Conservation (phyloP, 2,888 invertebrate species). For the Celastrina argiolus region DNA sequence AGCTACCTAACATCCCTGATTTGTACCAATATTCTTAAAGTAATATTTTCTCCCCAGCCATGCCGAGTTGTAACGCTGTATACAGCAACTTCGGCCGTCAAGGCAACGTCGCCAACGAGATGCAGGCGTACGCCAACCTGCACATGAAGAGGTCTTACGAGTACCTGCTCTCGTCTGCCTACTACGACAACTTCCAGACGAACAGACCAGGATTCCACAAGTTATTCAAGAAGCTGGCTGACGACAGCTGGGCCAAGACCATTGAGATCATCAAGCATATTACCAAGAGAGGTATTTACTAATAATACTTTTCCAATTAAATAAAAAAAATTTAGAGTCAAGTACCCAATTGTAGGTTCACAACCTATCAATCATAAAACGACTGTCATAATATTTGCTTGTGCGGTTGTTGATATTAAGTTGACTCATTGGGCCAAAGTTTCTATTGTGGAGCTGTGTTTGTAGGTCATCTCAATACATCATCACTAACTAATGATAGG, state of each 20-base stretch:
- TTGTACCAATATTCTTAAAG: no score
- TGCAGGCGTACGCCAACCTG: conserved; percentile 78
- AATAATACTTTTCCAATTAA: neutral
- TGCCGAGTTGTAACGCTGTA: conserved; percentile 80
- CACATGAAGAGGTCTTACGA: conserved; percentile 86
- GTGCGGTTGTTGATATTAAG: neutral
- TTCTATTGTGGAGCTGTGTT: neutral
- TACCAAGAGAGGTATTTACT: conserved; percentile 82
- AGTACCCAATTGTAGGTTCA: no score
- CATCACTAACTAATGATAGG: neutral
- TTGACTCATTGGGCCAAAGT: neutral
- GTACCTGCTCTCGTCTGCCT: conserved; percentile 84
- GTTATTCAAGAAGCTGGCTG: conserved; percentile 84
- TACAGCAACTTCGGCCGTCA: conserved; percentile 79
- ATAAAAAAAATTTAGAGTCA: no score
- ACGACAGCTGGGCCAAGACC: conserved; percentile 84
- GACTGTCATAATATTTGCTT: neutral
- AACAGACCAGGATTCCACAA: conserved; percentile 87
- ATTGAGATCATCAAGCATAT: conserved; percentile 88
- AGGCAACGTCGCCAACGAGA: conserved; percentile 56
- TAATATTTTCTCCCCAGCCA: conserved; percentile 41
- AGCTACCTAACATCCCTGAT: no score
- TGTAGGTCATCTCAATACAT: neutral
- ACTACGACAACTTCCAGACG: conserved; percentile 86
- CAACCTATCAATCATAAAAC: no score